Evolutionary conservation across 2,888 invertebrate species (phyloP), one percentile per base, ranked within the genome.

Genomic region (Trachelus iudaicus): DNA sequence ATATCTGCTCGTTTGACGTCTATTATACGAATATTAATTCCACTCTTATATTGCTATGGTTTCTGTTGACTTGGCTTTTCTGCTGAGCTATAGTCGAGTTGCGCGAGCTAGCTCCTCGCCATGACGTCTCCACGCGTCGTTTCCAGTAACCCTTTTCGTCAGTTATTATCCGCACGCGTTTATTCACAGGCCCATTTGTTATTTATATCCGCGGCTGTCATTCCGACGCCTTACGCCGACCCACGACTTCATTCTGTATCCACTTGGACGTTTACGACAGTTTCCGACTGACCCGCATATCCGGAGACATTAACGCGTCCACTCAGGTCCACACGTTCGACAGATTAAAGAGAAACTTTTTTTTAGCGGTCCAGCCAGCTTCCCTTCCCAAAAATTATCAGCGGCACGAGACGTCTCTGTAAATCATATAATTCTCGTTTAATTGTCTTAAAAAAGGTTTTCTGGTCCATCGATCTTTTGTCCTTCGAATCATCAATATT

Each of bases 141-240:
- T 31, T 34, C 71, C 81, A 77, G 79, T 82, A 87, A 89, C 87
- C 87, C 88, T 87, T 84, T 87, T 81, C 83, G 82, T 78, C 82
- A 79, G 83, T 84, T 86, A 86, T 87, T 87, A 85, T 83, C 85
- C 83, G 86, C 87, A 86, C 86, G 87, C 87, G 84, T 81, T 80
- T 80, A 83, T 83, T 86, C 83, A 84, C 85, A 84, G 83, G 83
- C 34, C 84, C 83, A 86, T 87, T 88, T 87, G 86, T 87, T 87
- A 86, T 86, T 87, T 85, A 85, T 81, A 81, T 77, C 78, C 77
- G 75, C 78, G 80, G 82, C 82, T 82, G 81, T 80, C 79, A 79
- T 76, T 78, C 79, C 73, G 80, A 77, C 82, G 77, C 56, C 56
- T 56, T 23, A 56, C 56, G 56, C 23, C 56, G 56, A 56, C 56